Evolutionary conservation across 1,140 invertebrate genomes (phyloP).

Genomic region (Cotesia glomerata): DNA sequence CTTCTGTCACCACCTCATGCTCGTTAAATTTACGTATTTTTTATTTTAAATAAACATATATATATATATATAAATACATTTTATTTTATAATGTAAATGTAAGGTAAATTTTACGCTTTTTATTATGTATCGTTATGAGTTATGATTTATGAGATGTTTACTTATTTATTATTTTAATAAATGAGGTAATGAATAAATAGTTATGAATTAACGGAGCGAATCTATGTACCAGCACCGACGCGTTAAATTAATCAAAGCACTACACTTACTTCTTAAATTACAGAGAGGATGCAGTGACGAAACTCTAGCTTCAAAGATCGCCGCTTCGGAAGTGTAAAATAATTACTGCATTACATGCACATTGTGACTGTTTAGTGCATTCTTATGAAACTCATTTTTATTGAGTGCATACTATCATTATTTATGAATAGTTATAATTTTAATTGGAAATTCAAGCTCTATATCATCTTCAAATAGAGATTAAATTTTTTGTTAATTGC

Average conservation of each 20-base stretch:
- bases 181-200: no score
- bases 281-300: constrained; percentile 50
- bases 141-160: background rate
- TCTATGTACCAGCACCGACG: constrained; percentile 17
- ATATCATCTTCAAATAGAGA: no score
- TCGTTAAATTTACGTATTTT: background rate
- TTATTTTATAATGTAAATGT: no score
- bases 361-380: no score
- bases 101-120: no score
- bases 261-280: constrained; percentile 17
- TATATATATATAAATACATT: background rate
- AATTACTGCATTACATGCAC: constrained; percentile 6
- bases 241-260: constrained; percentile 33
- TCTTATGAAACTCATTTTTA: no score
- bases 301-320: constrained; percentile 51
- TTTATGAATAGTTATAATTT: no score
- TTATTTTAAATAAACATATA: background rate
- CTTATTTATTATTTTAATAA: no score
- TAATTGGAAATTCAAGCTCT: no score
- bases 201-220: background rate
- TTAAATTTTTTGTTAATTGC: no score
- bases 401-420: no score
- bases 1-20: background rate
- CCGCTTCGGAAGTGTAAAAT: constrained; percentile 23
- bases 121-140: background rate